These are phyloP conservation scores for Amblyornis subalaris DNA, from an alignment of 2,113 vertebrate species.

Conservation along the genomic window DNA sequence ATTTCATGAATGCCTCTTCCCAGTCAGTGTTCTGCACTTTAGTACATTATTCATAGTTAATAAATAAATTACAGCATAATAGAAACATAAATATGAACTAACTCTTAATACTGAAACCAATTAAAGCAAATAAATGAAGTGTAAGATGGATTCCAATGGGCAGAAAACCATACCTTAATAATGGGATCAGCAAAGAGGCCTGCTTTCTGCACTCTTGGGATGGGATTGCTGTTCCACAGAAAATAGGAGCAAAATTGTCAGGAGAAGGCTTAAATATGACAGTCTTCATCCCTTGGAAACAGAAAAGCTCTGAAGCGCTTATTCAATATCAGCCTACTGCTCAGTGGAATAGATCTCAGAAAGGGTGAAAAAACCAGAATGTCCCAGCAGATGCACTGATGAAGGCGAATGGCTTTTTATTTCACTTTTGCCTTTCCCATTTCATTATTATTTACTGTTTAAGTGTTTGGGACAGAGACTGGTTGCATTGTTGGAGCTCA, in stretches of 20 bases:
- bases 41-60: constrained; percentile 11
- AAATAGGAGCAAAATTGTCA: background rate
- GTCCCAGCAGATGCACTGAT: background rate
- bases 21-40: background rate
- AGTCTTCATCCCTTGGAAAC: background rate
- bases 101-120: background rate
- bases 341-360: background rate
- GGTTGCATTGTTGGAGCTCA: background rate
- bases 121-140: background rate
- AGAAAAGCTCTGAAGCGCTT: rapidly evolving
- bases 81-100: background rate
- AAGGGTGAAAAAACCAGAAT: background rate
- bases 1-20: background rate
- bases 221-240: background rate
- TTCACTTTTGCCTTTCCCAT: background rate
- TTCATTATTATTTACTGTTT: background rate
- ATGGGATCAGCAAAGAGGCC: background rate
- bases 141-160: background rate
- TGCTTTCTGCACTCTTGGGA: background rate
- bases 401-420: background rate
- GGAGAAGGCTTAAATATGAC: background rate
- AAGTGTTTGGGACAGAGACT: background rate
- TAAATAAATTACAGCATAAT: constrained; percentile 13
- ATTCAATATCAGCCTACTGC: background rate
- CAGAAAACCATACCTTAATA: background rate